Percentiles rank a stretch among this genome's conserved stretches.
Conservation (phyloP, 2,888 invertebrate genomes). For the Philereme vetulata region DNA sequence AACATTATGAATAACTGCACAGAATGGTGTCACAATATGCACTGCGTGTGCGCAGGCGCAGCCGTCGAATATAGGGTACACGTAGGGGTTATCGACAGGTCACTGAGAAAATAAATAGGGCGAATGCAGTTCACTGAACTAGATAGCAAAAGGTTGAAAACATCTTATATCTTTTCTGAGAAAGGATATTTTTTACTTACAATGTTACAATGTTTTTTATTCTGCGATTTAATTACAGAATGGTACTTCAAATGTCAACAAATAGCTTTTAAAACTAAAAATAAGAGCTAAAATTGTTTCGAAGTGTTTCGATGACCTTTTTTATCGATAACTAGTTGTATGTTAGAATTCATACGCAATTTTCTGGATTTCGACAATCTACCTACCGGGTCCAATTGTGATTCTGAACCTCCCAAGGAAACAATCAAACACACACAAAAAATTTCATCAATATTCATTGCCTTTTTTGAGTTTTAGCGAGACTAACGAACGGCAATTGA, state of each 20-base stretch:
- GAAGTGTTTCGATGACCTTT: too few species aligned
- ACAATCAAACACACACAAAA: too few species aligned
- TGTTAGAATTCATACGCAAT: too few species aligned
- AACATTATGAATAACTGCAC: slow-evolving; percentile 55
- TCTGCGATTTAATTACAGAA: not conserved
- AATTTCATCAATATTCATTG: too few species aligned
- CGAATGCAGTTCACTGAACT: slow-evolving; percentile 11
- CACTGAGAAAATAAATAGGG: slow-evolving; percentile 21
- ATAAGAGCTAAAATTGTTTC: too few species aligned
- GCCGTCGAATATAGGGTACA: slow-evolving; percentile 30
- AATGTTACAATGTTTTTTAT: slow-evolving; percentile 1
- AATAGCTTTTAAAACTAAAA: not conserved
- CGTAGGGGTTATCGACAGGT: slow-evolving; percentile 36
- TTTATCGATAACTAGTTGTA: too few species aligned
- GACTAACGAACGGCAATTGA: too few species aligned
- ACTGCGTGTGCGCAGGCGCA: slow-evolving; percentile 12
- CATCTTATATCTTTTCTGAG: slow-evolving; percentile 15
- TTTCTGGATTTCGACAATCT: too few species aligned
- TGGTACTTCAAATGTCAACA: not conserved
- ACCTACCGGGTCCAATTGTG: too few species aligned
- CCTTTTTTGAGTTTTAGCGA: too few species aligned
- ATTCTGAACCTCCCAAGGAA: too few species aligned
- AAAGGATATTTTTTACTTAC: slow-evolving; percentile 4
- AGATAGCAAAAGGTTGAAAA: slow-evolving; percentile 17
- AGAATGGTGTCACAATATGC: slow-evolving; percentile 15